These are phyloP conservation scores for Lithophane socia DNA, from an alignment of 2,888 invertebrate species.

Conservation along the genomic window DNA sequence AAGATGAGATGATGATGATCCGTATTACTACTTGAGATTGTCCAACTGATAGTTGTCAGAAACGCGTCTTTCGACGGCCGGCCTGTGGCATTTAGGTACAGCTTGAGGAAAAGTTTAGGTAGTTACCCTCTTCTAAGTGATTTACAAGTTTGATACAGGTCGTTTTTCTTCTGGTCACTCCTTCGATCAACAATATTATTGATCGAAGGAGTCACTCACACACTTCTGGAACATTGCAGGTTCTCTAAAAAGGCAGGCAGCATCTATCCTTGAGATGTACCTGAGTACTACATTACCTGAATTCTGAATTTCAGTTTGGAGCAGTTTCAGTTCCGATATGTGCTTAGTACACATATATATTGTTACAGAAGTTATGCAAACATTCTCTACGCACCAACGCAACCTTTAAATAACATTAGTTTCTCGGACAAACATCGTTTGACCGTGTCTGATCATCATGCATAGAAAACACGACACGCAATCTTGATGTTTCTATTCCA, in stretches of 20 bases:
- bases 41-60: too few relatives aligned
- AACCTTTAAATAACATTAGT: constrained; percentile 44
- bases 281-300: too few relatives aligned
- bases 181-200: too few relatives aligned
- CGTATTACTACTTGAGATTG: too few relatives aligned
- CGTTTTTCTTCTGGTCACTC: too few relatives aligned
- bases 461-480: constrained; percentile 65
- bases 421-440: constrained; percentile 43
- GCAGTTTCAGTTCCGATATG: background rate
- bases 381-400: background rate
- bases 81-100: background rate
- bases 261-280: background rate
- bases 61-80: too few relatives aligned
- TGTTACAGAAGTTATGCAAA: constrained; percentile 6
- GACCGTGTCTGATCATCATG: constrained; percentile 54
- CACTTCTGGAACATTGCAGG: too few relatives aligned
- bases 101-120: background rate
- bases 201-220: too few relatives aligned
- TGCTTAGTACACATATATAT: background rate
- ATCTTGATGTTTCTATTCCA: constrained; percentile 62
- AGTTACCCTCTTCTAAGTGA: too few relatives aligned
- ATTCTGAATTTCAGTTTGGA: background rate
- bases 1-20: too few relatives aligned
- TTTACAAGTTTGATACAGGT: too few relatives aligned
- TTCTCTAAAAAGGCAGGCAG: background rate